Base-by-base conservation (phyloP, 2,113 vertebrate species). In the Chloropsis hardwickii region DNA sequence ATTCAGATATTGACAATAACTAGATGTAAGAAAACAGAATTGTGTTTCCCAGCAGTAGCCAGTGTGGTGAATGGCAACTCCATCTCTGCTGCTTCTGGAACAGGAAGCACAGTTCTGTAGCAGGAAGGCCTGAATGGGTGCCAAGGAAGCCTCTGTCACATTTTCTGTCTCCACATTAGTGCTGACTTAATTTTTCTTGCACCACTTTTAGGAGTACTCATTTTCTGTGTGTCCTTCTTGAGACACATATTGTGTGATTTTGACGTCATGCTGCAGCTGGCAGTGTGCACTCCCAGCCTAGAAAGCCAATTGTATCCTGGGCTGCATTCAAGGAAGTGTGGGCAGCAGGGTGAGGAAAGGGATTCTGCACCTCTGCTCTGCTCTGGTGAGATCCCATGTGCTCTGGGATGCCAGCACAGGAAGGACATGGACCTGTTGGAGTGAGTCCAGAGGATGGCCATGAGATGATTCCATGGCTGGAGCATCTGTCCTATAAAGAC, bases 181-280 rank as follows among this genome's bases (percentile, higher is more conserved):
- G 23, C 22, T 80, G 51, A 65, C 6, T 61, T 86, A 13, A 31
- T 61, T 50, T 73, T 83, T 81, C 21, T 56, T 71, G 20, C 24
- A 58, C 44, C 9, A 1, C 53, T 89, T 71, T 79, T 16, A n/a
- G 45, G n/a, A 19, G 5, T 48, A 44, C 13, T 73, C 2, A 45
- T 84, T 84, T 80, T 72, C 31, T 82, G 19, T 44, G 2, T 71
- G 44, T 64, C 71, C 61, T 84, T 78, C 60, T 56, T 44, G 45
- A 88, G 56, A 58, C 13, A 28, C 10, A 9, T 12, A 9, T 1
- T 44, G 17, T 45, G 28, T 35, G 61, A 74, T 62, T 39, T 58
- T 70, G 56, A 6, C 1, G 0, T 60, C n/a, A 18, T 2, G 1
- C 39, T 28, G 9, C 24, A 18, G 47, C 39, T 33, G 54, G 13